Percentiles rank a stretch among this genome's conserved stretches.
Conservation (phyloP, 2,113 vertebrate genomes). For the Sapayoa aenigma region DNA sequence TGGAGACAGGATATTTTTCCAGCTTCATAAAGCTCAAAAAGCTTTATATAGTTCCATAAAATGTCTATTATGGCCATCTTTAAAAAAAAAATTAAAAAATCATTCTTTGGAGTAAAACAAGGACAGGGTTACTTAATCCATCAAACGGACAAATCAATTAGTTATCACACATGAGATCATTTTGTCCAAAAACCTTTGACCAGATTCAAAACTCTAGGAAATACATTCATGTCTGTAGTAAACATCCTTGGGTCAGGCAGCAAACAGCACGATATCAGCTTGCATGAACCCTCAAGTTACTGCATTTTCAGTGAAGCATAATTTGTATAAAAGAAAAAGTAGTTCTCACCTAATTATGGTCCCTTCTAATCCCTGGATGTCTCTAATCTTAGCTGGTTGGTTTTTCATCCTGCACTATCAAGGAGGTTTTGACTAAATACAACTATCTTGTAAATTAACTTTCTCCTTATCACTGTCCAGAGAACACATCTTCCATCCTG, state of each 20-base stretch:
- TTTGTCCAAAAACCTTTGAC: neutral
- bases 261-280: neutral
- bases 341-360: neutral
- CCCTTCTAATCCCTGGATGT: neutral
- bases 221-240: neutral
- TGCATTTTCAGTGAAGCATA: neutral
- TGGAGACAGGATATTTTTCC: neutral
- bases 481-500: neutral
- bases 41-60: neutral
- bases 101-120: neutral
- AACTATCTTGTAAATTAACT: neutral
- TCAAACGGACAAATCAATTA: neutral
- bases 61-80: neutral
- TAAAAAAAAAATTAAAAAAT: neutral
- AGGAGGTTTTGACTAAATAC: neutral
- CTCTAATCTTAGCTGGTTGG: neutral
- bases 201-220: neutral
- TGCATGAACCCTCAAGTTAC: neutral
- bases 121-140: neutral
- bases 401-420: neutral
- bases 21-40: neutral
- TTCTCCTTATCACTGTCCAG: neutral
- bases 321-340: neutral
- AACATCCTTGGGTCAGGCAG: neutral
- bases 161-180: neutral